Conservation (phyloP, 2,113 vertebrate genomes). For the Otolemur garnettii region DNA sequence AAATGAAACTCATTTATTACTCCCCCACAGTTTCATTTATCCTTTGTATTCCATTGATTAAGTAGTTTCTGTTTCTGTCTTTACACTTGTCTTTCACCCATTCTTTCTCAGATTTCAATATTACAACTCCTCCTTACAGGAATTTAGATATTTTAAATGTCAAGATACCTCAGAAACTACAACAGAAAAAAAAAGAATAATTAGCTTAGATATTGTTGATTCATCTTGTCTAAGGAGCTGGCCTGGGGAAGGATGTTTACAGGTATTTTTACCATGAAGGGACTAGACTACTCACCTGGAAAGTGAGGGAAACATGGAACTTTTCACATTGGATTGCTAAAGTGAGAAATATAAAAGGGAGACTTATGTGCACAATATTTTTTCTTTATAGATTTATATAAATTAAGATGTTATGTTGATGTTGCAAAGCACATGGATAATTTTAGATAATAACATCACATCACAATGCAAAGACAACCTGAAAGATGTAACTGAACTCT, state of each 20-base stretch:
- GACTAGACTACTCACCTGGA: neutral
- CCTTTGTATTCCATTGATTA: neutral
- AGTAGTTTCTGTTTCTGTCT: neutral
- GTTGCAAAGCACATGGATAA: neutral
- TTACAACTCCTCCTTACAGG: neutral
- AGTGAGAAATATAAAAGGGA: neutral
- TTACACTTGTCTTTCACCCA: neutral
- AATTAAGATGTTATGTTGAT: neutral
- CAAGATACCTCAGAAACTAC: neutral
- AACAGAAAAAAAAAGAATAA: neutral
- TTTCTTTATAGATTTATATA: neutral
- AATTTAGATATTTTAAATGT: slow-evolving; percentile 39
- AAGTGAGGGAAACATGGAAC: neutral
- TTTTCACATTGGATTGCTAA: neutral
- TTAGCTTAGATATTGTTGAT: neutral
- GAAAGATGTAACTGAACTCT: neutral
- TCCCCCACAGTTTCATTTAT: neutral
- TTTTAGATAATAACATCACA: neutral
- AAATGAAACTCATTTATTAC: neutral
- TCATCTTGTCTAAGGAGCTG: neutral
- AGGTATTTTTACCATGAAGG: neutral
- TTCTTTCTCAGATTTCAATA: neutral
- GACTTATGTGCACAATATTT: neutral
- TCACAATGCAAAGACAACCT: neutral
- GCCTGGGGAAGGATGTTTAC: neutral